These are phyloP conservation scores for human (Homo sapiens) DNA, from an alignment of 2,113 vertebrate genomes.

Conservation along the genomic window GRCh38 chr1:83155501-83156000, in stretches of 20 bases:
- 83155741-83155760: not conserved
- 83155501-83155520: not conserved
- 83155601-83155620: not conserved
- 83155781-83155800: not conserved
- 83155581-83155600: not conserved
- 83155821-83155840: not conserved
- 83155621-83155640: not conserved
- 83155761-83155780: conserved; percentile 7
- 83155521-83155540: conserved; percentile 17
- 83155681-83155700: not conserved
- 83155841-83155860: conserved; percentile 37
- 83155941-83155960: conserved; percentile 57
- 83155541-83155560: not conserved
- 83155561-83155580: not conserved
- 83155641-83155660: not conserved
- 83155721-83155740: not conserved
- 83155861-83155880: not conserved
- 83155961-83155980: conserved; percentile 12
- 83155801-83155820: not conserved
- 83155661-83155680: not conserved
- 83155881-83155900: not conserved
- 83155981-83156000: conserved; percentile 31
- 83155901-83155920: not conserved
- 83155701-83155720: not conserved
- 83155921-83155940: conserved; percentile 30